A percentile compares a stretch with the other conserved stretches of the same genome.
phyloP scores from a whole-genome alignment of 2,888 invertebrate species.

The Notodromas monacha region DNA sequence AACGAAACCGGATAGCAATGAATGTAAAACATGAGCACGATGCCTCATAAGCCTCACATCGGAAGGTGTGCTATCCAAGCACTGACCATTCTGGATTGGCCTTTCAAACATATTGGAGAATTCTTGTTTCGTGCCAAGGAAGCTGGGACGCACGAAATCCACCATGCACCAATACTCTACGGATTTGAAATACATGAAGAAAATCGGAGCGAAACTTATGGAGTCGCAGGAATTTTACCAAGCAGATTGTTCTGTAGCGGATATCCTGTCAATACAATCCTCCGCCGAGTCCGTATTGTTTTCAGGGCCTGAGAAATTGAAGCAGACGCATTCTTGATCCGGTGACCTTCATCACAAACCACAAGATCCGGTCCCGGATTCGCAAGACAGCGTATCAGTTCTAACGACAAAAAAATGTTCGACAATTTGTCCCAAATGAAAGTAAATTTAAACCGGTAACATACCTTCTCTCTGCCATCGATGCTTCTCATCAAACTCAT shows the following conservation, averaged over 20 bases:
- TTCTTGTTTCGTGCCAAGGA: conserved; percentile 77
- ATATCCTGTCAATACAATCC: conserved; percentile 87
- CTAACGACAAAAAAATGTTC: conserved; percentile 20
- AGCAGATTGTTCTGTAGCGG: conserved; percentile 87
- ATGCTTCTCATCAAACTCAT: too few species aligned
- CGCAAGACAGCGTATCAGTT: conserved; percentile 48
- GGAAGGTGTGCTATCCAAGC: conserved; percentile 74
- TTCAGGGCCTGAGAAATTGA: conserved; percentile 81
- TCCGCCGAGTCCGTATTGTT: conserved; percentile 64
- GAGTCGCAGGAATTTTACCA: conserved; percentile 15
- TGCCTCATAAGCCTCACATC: conserved; percentile 79
- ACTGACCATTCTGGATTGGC: conserved; percentile 93
- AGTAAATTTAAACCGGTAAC: too few species aligned
- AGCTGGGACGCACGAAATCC: conserved; percentile 89
- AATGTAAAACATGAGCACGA: conserved; percentile 77
- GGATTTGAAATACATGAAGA: background rate
- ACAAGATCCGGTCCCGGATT: conserved; percentile 73
- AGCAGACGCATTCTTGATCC: conserved; percentile 90
- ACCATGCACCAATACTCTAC: conserved; percentile 70
- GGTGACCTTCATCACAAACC: conserved; percentile 83
- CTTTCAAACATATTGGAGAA: conserved; percentile 96
- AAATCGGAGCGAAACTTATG: background rate
- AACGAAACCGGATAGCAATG: conserved; percentile 72
- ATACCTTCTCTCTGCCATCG: too few species aligned
- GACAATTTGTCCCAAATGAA: too few species aligned